These are phyloP conservation scores for Corbicula japonica DNA, from an alignment of 2,888 invertebrate species.

Conservation along the genomic window DNA sequence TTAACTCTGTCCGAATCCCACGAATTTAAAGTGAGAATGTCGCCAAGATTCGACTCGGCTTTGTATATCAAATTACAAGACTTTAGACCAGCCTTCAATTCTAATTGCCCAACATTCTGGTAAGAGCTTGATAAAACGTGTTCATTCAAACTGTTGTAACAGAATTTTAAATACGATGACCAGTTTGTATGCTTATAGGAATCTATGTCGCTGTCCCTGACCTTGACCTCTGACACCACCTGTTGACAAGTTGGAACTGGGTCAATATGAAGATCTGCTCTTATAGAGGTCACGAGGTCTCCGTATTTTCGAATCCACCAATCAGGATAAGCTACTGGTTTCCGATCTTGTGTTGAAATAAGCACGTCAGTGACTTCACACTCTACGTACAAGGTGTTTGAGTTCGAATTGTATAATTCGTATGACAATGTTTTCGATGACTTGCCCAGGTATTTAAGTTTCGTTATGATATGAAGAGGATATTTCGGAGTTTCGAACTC, in stretches of 20 bases:
- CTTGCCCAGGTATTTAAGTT: slow-evolving; percentile 29
- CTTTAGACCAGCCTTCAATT: slow-evolving; percentile 7
- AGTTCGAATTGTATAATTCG: slow-evolving; percentile 10
- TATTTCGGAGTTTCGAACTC: slow-evolving; percentile 22
- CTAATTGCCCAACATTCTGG: neutral
- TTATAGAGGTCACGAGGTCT: slow-evolving; percentile 1
- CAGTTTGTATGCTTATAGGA: slow-evolving; percentile 44
- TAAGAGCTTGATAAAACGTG: slow-evolving; percentile 17
- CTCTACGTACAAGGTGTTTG: slow-evolving; percentile 2
- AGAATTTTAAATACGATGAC: slow-evolving; percentile 39
- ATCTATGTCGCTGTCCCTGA: slow-evolving; percentile 32
- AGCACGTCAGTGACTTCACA: slow-evolving; percentile 42
- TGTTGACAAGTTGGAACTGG: neutral
- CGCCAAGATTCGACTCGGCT: slow-evolving; percentile 25
- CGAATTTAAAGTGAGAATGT: slow-evolving; percentile 7
- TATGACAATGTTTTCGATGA: slow-evolving; percentile 36
- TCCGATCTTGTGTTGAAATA: slow-evolving; percentile 1
- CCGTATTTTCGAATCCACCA: slow-evolving; percentile 39
- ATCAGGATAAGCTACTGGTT: slow-evolving; percentile 22
- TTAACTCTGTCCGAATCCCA: slow-evolving; percentile 1
- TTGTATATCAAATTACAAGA: slow-evolving; percentile 19
- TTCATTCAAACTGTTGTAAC: slow-evolving; percentile 39
- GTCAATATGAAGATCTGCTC: slow-evolving; percentile 4
- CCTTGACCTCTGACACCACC: slow-evolving; percentile 10
- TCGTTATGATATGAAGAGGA: slow-evolving; percentile 22